Conservation (phyloP, 1,140 invertebrate species). For the Diorhabda sublineata region DNA sequence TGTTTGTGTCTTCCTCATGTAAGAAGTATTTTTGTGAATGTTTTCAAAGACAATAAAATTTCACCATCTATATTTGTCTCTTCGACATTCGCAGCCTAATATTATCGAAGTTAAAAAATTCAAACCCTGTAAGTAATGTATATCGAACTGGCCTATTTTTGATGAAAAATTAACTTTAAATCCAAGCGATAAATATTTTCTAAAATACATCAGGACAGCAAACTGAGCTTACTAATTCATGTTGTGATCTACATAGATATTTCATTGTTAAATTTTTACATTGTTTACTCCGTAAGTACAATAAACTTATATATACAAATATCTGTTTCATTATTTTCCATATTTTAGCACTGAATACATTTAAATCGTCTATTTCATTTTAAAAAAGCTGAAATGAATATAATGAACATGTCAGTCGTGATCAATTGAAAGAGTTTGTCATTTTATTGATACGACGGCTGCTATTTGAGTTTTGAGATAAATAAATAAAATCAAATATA, state of each 20-base stretch:
- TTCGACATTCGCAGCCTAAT: not conserved
- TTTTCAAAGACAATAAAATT: slow-evolving; percentile 4
- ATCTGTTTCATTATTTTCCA: not conserved
- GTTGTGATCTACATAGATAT: slow-evolving; percentile 19
- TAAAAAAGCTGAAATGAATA: no score
- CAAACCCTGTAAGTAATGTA: slow-evolving; percentile 3
- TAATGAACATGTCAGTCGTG: no score
- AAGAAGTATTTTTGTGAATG: not conserved
- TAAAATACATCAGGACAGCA: slow-evolving; percentile 14
- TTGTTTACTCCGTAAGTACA: slow-evolving; percentile 18
- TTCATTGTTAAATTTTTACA: slow-evolving; percentile 19
- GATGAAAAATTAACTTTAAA: not conserved
- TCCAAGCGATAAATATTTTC: not conserved
- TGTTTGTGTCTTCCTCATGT: slow-evolving; percentile 6
- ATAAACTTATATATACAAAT: slow-evolving; percentile 8
- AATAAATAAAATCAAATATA: no score
- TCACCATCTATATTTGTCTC: not conserved
- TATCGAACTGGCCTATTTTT: slow-evolving; percentile 16
- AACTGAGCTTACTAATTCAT: slow-evolving; percentile 18
- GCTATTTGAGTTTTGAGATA: no score
- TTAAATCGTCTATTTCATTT: no score
- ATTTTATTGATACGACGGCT: no score
- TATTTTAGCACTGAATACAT: no score
- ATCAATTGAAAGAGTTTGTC: no score
- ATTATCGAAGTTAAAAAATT: not conserved